These are phyloP conservation scores for Eulithis testata DNA, from an alignment of 2,888 invertebrate species.

Conservation along the genomic window DNA sequence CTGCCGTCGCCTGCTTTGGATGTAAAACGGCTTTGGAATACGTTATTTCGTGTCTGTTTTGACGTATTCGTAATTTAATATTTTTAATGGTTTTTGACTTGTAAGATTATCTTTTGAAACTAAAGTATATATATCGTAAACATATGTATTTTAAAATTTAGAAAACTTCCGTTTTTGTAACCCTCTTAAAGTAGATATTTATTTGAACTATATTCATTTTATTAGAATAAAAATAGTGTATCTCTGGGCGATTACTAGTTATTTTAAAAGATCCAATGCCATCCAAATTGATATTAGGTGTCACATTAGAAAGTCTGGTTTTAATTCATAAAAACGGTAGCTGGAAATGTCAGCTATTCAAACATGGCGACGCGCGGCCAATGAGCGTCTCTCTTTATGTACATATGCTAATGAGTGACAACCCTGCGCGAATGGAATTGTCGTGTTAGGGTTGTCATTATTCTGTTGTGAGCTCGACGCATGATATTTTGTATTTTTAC, in stretches of 20 bases:
- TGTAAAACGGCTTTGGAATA: conserved; percentile 67
- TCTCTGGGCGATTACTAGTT: not conserved
- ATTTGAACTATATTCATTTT: not conserved
- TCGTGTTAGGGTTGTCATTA: conserved; percentile 79
- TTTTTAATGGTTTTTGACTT: conserved; percentile 32
- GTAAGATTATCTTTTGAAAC: conserved; percentile 15
- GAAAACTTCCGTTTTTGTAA: no score
- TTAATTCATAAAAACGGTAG: conserved; percentile 80
- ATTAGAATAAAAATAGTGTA: not conserved
- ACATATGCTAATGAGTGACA: conserved; percentile 82
- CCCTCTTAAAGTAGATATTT: no score
- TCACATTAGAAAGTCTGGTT: conserved; percentile 44
- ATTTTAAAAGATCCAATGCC: conserved; percentile 29
- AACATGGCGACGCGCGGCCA: conserved; percentile 66
- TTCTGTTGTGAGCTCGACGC: conserved; percentile 57
- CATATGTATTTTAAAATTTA: no score
- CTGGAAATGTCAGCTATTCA: conserved; percentile 69
- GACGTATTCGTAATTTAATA: conserved; percentile 41
- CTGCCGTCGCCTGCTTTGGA: conserved; percentile 55
- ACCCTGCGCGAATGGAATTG: conserved; percentile 79
- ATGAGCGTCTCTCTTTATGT: conserved; percentile 73
- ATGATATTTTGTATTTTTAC: conserved; percentile 66
- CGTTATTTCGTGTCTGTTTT: conserved; percentile 59
- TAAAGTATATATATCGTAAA: not conserved
- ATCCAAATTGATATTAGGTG: conserved; percentile 32